These are phyloP conservation scores for Carduelis carduelis DNA, from an alignment of 2,797 vertebrate species.

Conservation along the genomic window DNA sequence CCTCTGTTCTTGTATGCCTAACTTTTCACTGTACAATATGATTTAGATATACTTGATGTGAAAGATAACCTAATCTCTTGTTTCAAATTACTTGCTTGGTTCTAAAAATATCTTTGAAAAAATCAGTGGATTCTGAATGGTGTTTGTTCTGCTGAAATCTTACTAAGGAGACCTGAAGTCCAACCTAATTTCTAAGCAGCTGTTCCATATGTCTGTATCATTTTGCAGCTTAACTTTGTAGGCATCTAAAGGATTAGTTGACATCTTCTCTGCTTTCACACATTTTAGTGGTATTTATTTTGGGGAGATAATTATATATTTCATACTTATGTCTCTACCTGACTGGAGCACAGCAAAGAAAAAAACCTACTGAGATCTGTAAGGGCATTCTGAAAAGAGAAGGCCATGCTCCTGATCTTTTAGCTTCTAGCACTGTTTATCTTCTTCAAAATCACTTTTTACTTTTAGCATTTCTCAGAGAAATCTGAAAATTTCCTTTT, in stretches of 20 bases:
- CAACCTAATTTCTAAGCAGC: background rate
- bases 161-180: background rate
- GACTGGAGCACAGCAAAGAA: background rate
- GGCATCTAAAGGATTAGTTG: background rate
- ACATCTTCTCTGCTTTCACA: background rate
- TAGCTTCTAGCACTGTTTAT: background rate
- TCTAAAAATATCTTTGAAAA: constrained; percentile 13
- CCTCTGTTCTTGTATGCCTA: background rate
- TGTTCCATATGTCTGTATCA: fast-evolving
- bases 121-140: background rate
- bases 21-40: background rate
- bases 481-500: background rate
- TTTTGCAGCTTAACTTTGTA: background rate
- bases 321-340: background rate
- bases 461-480: background rate
- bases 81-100: background rate
- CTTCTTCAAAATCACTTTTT: background rate
- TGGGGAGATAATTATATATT: background rate
- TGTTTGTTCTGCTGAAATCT: background rate
- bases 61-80: background rate
- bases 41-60: background rate
- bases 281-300: background rate
- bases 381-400: background rate
- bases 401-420: background rate
- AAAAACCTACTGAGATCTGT: background rate